A percentile compares a stretch with the other conserved stretches of the same genome.
These are phyloP conservation scores for Limenitis camilla DNA, from an alignment of 2,888 invertebrate species.

Conservation along the genomic window DNA sequence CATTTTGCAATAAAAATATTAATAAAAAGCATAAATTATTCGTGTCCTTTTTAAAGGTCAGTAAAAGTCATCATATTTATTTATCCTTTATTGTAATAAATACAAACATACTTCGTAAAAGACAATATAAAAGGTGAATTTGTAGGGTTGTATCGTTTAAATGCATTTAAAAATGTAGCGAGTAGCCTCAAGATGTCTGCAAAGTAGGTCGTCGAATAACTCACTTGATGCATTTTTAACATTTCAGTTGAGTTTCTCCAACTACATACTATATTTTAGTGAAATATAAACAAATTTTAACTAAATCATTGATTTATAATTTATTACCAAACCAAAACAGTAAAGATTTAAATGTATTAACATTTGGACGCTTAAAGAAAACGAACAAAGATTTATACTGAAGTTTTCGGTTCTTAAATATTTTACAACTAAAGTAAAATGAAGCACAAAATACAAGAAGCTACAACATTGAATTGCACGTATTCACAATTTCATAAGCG, in stretches of 20 bases:
- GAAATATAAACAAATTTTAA: neutral
- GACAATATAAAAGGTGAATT: neutral
- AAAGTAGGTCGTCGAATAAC: slow-evolving; percentile 16
- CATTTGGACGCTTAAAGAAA: no score
- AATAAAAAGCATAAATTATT: no score
- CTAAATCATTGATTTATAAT: no score
- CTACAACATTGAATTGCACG: neutral
- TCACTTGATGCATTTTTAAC: slow-evolving; percentile 22
- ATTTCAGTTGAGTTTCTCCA: neutral
- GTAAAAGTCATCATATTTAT: neutral
- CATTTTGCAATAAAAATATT: no score
- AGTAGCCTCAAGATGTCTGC: slow-evolving; percentile 15
- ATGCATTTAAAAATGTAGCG: slow-evolving; percentile 19
- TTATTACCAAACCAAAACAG: no score
- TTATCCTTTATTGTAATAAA: slow-evolving; percentile 3
- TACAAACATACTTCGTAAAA: slow-evolving; percentile 7
- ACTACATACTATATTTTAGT: neutral
- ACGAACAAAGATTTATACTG: no score
- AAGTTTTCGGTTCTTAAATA: no score
- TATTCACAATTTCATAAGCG: neutral
- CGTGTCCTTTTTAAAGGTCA: neutral
- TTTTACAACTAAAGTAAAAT: no score
- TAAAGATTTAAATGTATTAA: no score
- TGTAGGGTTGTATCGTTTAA: slow-evolving; percentile 1
- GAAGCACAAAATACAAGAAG: neutral